Base-by-base conservation (phyloP, 2,113 vertebrate genomes). In the Salvelinus alpinus region DNA sequence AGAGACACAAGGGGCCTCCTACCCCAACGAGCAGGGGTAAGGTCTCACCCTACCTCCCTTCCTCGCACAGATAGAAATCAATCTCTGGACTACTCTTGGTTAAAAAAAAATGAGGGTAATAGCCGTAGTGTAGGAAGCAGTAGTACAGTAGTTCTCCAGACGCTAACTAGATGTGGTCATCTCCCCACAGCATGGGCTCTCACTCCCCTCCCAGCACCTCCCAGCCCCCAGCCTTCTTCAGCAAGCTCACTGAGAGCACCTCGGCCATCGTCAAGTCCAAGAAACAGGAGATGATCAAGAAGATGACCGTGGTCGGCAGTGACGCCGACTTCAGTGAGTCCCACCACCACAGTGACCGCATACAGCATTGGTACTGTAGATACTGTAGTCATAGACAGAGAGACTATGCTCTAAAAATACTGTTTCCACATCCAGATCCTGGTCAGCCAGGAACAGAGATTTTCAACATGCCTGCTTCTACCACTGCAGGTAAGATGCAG, bases 271-370 rank as follows among this genome's bases (percentile, higher is more conserved):
- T 99, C 82, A 98, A 96, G 83, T 95, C 93, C 13, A 98, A 99
- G 94, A 99, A 99, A 78, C 96, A 99, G 87, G 96, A 98, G 90
- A 98, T 98, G 91, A 99, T 95, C 91, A 98, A 97, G 91, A 99
- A 98, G 82, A 96, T 98, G 86, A 95, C 93, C n/a, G 95, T 96
- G 80, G 95, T 92, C 73, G 95, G 95, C 82, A 95, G 87, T 0
- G 96, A 98, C 73, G 88, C 88, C 0, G 96, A 97, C 75, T 98
- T 96, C 89, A 98, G 96, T 99, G 92, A 96, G 96, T 92, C 8
- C 64, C 47, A 64, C 25, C 16, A 5, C 12, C 4, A 54, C 16
- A 18, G 51, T 54, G 38, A 44, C 38, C 2, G 9, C 38, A 44
- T 44, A 44, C 38, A 44, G 38, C 38, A 44, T 44, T 44, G 16